Conservation (phyloP, 2,113 vertebrate species). For the Leptobrachium leishanense region DNA sequence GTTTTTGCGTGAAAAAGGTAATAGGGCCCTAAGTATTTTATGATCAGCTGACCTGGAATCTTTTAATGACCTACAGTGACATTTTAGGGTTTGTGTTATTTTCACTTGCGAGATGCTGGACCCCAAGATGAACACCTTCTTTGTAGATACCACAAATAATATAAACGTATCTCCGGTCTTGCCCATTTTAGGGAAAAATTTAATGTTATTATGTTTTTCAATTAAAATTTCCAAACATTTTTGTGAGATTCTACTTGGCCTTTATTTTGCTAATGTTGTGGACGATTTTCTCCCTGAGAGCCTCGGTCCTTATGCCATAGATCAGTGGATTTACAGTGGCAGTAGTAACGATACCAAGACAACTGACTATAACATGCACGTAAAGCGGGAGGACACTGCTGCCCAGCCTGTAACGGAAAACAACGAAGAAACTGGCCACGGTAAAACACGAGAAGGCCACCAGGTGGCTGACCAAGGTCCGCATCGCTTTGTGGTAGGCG, state of each 20-base stretch:
- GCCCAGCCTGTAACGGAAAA: neutral
- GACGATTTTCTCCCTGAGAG: neutral
- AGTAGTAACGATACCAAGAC: neutral
- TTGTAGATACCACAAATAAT: too few relatives aligned
- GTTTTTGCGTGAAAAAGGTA: too few relatives aligned
- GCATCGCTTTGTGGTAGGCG: neutral
- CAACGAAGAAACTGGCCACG: neutral
- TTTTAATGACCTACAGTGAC: too few relatives aligned
- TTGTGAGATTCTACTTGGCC: neutral
- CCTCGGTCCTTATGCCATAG: conserved; percentile 15
- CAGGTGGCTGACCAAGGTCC: conserved; percentile 6
- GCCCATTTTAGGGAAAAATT: too few relatives aligned
- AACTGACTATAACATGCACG: neutral
- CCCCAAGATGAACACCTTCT: too few relatives aligned
- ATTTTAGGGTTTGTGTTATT: too few relatives aligned
- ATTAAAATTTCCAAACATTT: too few relatives aligned
- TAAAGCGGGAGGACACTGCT: neutral
- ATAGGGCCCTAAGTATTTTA: too few relatives aligned
- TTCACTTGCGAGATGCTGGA: too few relatives aligned
- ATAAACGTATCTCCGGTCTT: too few relatives aligned
- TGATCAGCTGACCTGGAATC: too few relatives aligned
- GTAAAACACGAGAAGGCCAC: neutral
- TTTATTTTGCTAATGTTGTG: neutral
- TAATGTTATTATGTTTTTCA: too few relatives aligned
- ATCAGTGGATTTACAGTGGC: conserved; percentile 1